Evolutionary conservation across 2,113 vertebrate species (phyloP).

Genomic region (Centropus bengalensis): DNA sequence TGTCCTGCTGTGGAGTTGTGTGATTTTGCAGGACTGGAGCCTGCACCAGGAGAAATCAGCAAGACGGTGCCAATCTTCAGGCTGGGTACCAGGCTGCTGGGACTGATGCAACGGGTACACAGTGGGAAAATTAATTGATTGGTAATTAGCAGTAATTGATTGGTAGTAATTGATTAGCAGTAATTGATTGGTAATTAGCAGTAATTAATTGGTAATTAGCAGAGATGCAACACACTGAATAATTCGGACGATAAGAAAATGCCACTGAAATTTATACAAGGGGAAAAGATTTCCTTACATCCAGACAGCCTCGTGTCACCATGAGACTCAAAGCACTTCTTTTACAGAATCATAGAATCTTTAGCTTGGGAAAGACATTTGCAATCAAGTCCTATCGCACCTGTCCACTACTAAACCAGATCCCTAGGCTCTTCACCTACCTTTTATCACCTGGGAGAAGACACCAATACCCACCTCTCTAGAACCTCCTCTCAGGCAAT

Average conservation of each 20-base stretch:
- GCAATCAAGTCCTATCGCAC: too few relatives aligned
- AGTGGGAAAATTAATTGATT: not conserved
- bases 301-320: not conserved
- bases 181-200: too few relatives aligned
- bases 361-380: too few relatives aligned
- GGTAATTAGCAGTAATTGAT: constrained; percentile 44
- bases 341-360: too few relatives aligned
- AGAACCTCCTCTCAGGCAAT: too few relatives aligned
- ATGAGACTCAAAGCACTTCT: not conserved
- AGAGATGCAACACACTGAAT: constrained; percentile 21
- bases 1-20: not conserved
- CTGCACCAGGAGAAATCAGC: constrained; percentile 35
- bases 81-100: not conserved
- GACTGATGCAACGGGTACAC: not conserved
- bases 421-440: too few relatives aligned
- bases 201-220: constrained; percentile 46
- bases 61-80: constrained; percentile 16
- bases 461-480: too few relatives aligned
- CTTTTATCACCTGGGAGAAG: too few relatives aligned
- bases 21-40: constrained; percentile 30
- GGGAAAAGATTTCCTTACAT: not conserved
- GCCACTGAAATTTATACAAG: not conserved
- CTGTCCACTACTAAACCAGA: too few relatives aligned
- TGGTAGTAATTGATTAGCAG: too few relatives aligned
- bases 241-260: constrained; percentile 42